Base-by-base conservation (phyloP, 2,113 vertebrate genomes). In the Pipa parva region DNA sequence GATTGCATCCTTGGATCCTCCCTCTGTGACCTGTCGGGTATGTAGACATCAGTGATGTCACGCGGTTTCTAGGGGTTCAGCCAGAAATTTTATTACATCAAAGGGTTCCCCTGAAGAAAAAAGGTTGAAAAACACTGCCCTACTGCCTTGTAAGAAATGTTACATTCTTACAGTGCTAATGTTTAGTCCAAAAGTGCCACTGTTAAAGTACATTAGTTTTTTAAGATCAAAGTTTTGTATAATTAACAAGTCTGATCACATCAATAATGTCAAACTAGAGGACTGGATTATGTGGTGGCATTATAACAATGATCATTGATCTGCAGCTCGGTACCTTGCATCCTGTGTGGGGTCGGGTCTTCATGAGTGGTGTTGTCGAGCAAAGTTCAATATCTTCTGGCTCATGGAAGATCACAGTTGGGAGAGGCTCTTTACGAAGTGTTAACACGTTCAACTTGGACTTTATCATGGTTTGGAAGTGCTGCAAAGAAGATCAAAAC, bases 391-490 rank as follows among this genome's bases (percentile, higher is more conserved):
- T 99, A 75, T 93, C 95, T 83, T 99, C 97, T 0, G 97, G 97
- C 73, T 98, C 95, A 0, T 95, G 95, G 81, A 95, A 99, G 83
- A 99, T 97, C 79, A 99, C 97, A 0, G 95, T 91, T 0, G 97
- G 95, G 68, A 97, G 81, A 21, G 94, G 93, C 48, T 99, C 97
- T 71, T 99, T 99, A 75, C 91, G 92, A 79, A 99, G 89, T 33
- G 95, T 97, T 77, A 99, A 84, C 82, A 99, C 97, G 81, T 97
- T 99, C 75, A 99, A 59, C 83, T 98, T 99, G 18, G 93, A 95
- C 85, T 99, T 99, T 89, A 99, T 80, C 97, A 99, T 99, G 80
- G 92, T 98, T 90, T 99, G 97, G 83, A 99, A 97, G 87, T 99
- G 95, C 97, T 99, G 79, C 72, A 78, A 83, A 60, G 75, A 15